phyloP scores from a whole-genome alignment of 2,888 invertebrate species.

The Ormyrus nitidulus region DNA sequence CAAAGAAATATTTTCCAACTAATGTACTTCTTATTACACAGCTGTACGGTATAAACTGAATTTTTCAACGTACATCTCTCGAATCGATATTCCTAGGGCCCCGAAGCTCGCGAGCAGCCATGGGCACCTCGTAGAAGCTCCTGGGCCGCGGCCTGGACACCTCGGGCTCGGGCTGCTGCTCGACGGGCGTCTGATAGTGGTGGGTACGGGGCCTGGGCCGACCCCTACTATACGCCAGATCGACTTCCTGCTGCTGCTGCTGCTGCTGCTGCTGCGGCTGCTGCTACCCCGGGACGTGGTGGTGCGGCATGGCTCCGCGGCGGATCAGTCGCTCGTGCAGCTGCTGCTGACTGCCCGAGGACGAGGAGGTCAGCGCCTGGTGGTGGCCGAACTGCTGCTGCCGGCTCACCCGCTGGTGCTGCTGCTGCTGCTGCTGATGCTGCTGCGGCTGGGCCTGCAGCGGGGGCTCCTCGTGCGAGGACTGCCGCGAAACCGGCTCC shows the following conservation, averaged over 20 bases:
- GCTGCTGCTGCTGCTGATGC: background rate
- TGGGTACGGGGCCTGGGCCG: constrained; percentile 66
- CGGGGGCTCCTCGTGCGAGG: constrained; percentile 54
- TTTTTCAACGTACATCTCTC: constrained; percentile 61
- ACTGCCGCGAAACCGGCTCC: constrained; percentile 55
- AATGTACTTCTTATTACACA: too few relatives aligned
- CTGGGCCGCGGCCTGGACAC: constrained; percentile 68
- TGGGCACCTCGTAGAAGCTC: constrained; percentile 72
- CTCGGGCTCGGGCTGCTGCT: constrained; percentile 64
- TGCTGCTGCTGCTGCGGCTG: background rate
- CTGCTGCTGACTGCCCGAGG: constrained; percentile 40
- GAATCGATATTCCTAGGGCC: constrained; percentile 68
- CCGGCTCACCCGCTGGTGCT: constrained; percentile 38
- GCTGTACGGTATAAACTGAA: too few relatives aligned
- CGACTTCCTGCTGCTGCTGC: constrained; percentile 58
- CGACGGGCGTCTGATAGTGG: constrained; percentile 65
- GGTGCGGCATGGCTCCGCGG: constrained; percentile 54
- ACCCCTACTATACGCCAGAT: constrained; percentile 59
- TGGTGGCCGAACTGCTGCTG: constrained; percentile 38
- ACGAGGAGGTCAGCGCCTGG: constrained; percentile 1
- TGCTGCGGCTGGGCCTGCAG: constrained; percentile 26
- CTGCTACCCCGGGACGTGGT: constrained; percentile 24
- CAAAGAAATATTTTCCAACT: too few relatives aligned
- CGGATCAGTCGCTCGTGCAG: constrained; percentile 62
- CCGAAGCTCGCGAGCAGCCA: constrained; percentile 68